Base-by-base conservation (phyloP, 2,797 vertebrate species). In the Premnoplex brunnescens region DNA sequence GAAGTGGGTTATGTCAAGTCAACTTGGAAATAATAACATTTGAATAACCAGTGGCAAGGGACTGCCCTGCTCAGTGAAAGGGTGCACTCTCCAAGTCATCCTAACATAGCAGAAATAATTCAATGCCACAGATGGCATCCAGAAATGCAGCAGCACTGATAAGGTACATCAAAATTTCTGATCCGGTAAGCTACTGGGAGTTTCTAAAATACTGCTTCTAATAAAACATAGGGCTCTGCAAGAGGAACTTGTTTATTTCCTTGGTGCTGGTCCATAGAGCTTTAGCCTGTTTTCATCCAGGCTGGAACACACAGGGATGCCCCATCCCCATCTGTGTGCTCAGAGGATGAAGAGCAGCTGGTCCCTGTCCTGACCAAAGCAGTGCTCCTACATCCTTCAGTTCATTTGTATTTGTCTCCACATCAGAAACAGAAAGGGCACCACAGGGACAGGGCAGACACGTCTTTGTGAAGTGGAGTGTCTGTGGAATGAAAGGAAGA, bases 121-220 rank as follows among this genome's bases (percentile, higher is more conserved):
- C 75, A 63, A 0, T 62, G 37, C 9, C 41, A 46, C 32, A 28
- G 0, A 0, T 56, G 56, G 32, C 51, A 59, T 4, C 12, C 28
- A 81, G 76, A 69, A 81, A 55, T 43, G 27, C 34, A 78, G 17
- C 52, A 85, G 36, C 28, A 74, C 16, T 37, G n/a, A 9, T 43
- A 30, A 48, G 16, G 37, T 8, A 24, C 24, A 32, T 30, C n/a
- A 67, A 30, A 67, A 81, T 36, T 43, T 78, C 63, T 59, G 46
- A 52, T 36, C 10, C 18, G 36, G 30, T 7, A 10, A 48, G 18
- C 17, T 51, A 24, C 12, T 58, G 49, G 28, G 55, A 43, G 10
- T 37, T 23, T 20, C 28, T 30, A 5, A 27, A 43, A 2, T 48
- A 18, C 34, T 46, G 34, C 12, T 76, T 32, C 3, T 0, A n/a